Evolutionary conservation across 2,888 invertebrate genomes (phyloP).

Genomic region (Drosophila ustulata): DNA sequence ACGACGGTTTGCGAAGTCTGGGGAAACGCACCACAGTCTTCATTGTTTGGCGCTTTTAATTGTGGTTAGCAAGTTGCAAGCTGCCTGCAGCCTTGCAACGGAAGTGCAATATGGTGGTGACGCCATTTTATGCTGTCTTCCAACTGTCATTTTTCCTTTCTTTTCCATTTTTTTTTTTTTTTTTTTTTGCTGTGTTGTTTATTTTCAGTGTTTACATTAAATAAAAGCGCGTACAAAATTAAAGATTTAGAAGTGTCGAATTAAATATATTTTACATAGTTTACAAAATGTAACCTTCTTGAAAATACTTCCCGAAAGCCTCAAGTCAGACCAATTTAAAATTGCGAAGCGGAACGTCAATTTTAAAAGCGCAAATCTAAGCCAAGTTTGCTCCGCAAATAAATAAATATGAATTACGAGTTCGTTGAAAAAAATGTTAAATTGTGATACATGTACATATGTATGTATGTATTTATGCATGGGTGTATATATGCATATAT

Average conservation of each 20-base stretch:
- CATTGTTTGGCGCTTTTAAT: slow-evolving; percentile 66
- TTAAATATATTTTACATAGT: too few relatives aligned
- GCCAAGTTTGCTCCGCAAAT: too few relatives aligned
- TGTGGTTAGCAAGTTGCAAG: slow-evolving; percentile 20
- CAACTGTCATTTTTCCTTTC: not conserved
- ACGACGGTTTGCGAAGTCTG: not conserved
- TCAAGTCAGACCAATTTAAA: too few relatives aligned
- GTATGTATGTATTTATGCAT: not conserved
- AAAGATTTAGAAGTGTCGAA: not conserved
- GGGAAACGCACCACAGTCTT: slow-evolving; percentile 4
- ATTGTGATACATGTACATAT: not conserved
- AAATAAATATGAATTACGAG: too few relatives aligned
- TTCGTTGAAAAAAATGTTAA: too few relatives aligned
- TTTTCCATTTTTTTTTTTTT: too few relatives aligned
- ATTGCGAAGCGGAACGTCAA: too few relatives aligned
- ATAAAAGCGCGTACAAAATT: slow-evolving; percentile 20
- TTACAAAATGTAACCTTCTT: too few relatives aligned
- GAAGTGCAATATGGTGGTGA: slow-evolving; percentile 75
- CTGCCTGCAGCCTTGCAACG: slow-evolving; percentile 48
- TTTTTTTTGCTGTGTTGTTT: slow-evolving; percentile 28
- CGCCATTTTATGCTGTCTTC: slow-evolving; percentile 51
- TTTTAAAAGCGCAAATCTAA: too few relatives aligned
- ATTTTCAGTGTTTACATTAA: slow-evolving; percentile 40
- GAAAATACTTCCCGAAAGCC: too few relatives aligned
- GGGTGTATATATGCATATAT: too few relatives aligned